These are phyloP conservation scores for Virgularia gustaviana DNA, from an alignment of 92 coral and sea anemone genomes.

Conservation along the genomic window DNA sequence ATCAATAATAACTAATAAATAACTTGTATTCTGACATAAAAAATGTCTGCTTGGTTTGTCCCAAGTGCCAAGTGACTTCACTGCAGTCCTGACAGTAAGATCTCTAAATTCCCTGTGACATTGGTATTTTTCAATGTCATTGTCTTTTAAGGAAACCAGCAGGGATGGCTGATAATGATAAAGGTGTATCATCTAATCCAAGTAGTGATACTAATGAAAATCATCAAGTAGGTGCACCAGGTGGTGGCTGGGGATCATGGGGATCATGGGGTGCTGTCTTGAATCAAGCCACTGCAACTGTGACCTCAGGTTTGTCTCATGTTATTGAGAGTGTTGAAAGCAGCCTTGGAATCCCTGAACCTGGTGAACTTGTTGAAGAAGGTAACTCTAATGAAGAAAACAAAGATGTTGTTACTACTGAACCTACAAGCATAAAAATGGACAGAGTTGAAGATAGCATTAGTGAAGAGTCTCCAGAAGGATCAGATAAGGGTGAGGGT, in stretches of 20 bases:
- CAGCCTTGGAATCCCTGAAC: slow-evolving; percentile 93
- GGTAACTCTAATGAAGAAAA: slow-evolving; percentile 66
- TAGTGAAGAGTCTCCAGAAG: slow-evolving; percentile 32
- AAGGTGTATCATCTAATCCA: background rate
- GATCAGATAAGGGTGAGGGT: too few relatives aligned
- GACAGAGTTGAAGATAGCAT: slow-evolving; percentile 29
- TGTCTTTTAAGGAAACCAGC: background rate
- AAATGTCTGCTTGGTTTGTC: too few relatives aligned
- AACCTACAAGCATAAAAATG: slow-evolving; percentile 12
- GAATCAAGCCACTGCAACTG: slow-evolving; percentile 84
- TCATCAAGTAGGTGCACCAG: slow-evolving; percentile 23
- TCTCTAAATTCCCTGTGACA: background rate
- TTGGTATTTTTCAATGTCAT: background rate
- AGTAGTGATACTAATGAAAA: slow-evolving; percentile 2
- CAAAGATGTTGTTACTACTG: slow-evolving; percentile 46
- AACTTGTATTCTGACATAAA: too few relatives aligned
- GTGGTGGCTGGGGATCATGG: slow-evolving; percentile 87
- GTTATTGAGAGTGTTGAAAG: slow-evolving; percentile 91
- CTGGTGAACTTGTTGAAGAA: slow-evolving; percentile 78
- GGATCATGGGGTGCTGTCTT: slow-evolving; percentile 75
- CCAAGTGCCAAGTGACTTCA: too few relatives aligned
- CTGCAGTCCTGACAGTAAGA: too few relatives aligned
- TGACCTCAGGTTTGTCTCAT: slow-evolving; percentile 81
- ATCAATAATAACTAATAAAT: too few relatives aligned
- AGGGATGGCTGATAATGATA: background rate